Evolutionary conservation across 2,113 vertebrate genomes (phyloP), one percentile per base, ranked within the genome.

Genomic region (Fulica atra): DNA sequence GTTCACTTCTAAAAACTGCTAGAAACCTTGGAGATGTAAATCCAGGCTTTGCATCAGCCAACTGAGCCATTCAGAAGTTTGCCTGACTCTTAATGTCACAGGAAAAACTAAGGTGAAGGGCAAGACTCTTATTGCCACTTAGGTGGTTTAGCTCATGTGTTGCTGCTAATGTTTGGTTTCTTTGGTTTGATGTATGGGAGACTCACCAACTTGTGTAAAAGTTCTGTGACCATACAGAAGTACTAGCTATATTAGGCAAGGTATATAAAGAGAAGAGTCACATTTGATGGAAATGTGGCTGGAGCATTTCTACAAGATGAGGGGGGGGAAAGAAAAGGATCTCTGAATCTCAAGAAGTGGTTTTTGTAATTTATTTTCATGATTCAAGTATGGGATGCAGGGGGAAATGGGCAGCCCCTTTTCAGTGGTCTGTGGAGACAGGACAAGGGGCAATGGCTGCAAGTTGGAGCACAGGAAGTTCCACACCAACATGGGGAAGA

Each of bases 351-450:
- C 57, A 56, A 16, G 5, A 83, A 89, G 11, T 29, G 44, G 7
- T 78, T 81, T 89, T 16, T 71, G 25, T 59, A 19, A 89, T 91
- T 85, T 79, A 79, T 64, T 91, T 91, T 53, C 9, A n/a, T 72
- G 17, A n/a, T n/a, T n/a, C n/a, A n/a, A n/a, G n/a, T n/a, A n/a
- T n/a, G n/a, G n/a, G n/a, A n/a, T n/a, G n/a, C n/a, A n/a, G n/a
- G n/a, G n/a, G n/a, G n/a, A n/a, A n/a, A n/a, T n/a, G n/a, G n/a
- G n/a, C n/a, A n/a, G n/a, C n/a, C n/a, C n/a, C n/a, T n/a, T n/a
- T n/a, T n/a, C n/a, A n/a, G n/a, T n/a, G n/a, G n/a, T n/a, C n/a
- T n/a, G n/a, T n/a, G n/a, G n/a, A n/a, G n/a, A n/a, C n/a, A n/a
- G n/a, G n/a, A n/a, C n/a, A n/a, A n/a, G n/a, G n/a, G n/a, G n/a